phyloP scores from a whole-genome alignment of 2,888 invertebrate species.

The Chaetogeoica ovagalla region DNA sequence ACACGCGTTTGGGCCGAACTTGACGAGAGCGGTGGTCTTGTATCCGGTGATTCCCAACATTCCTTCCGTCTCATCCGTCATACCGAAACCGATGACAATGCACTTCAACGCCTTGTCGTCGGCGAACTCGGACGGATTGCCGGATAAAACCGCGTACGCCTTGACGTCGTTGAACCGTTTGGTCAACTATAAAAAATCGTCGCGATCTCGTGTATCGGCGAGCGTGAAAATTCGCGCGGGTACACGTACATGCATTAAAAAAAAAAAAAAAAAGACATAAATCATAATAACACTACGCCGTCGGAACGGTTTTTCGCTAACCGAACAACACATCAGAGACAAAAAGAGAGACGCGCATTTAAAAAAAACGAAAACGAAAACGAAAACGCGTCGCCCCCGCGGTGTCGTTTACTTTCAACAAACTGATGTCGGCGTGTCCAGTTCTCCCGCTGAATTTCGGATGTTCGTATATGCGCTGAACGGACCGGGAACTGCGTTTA shows the following conservation, averaged over 20 bases:
- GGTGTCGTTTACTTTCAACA: conserved; percentile 5
- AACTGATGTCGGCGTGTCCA: not conserved
- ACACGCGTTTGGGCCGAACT: conserved; percentile 22
- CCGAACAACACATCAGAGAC: no score
- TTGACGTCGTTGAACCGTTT: not conserved
- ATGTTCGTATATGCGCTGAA: not conserved
- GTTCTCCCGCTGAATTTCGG: not conserved
- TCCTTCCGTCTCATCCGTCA: not conserved
- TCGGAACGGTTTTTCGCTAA: no score
- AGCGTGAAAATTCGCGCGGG: no score
- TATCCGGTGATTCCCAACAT: not conserved
- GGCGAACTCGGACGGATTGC: conserved; percentile 6
- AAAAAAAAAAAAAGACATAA: no score
- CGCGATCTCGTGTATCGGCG: no score
- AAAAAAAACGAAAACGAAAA: no score
- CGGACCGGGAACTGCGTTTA: no score
- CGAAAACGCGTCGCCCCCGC: no score
- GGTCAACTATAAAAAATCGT: not conserved
- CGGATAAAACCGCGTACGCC: not conserved
- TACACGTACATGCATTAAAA: no score
- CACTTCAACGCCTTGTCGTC: not conserved
- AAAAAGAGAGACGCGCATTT: no score
- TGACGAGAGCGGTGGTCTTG: not conserved
- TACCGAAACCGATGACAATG: conserved; percentile 13
- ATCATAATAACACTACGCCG: no score